Percentiles rank a stretch among this genome's conserved stretches.
These are phyloP conservation scores for Pinctada fucata DNA, from an alignment of 2,888 invertebrate species.

Conservation along the genomic window DNA sequence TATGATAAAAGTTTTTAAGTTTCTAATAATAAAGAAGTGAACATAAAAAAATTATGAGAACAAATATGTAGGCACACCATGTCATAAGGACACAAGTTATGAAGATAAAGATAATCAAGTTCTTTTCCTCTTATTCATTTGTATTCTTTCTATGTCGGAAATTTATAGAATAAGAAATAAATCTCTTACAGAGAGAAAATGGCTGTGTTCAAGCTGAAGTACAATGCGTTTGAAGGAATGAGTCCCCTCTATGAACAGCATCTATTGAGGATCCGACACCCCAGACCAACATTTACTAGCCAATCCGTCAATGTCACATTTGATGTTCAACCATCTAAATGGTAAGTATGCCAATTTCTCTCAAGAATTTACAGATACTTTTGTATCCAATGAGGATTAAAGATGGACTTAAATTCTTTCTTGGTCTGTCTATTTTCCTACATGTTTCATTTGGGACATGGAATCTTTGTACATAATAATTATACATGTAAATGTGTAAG, in stretches of 20 bases:
- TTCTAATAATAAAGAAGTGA: too few species aligned
- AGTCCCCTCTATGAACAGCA: slow-evolving; percentile 53
- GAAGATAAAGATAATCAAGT: too few species aligned
- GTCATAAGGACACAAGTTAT: too few species aligned
- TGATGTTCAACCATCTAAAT: slow-evolving; percentile 56
- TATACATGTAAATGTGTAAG: too few species aligned
- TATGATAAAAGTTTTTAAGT: too few species aligned
- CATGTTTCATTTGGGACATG: too few species aligned
- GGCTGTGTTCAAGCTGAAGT: slow-evolving; percentile 52
- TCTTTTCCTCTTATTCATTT: too few species aligned
- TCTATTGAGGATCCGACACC: slow-evolving; percentile 34
- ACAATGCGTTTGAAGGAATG: slow-evolving; percentile 46
- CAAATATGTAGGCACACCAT: too few species aligned
- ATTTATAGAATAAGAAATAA: not conserved
- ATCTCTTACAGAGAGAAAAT: slow-evolving; percentile 47
- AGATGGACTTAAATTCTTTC: not conserved
- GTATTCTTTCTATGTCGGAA: too few species aligned
- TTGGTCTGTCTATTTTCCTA: too few species aligned
- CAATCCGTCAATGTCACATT: slow-evolving; percentile 45
- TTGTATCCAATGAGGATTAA: not conserved
- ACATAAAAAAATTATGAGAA: too few species aligned
- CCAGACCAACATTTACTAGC: slow-evolving; percentile 43
- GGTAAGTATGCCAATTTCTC: slow-evolving; percentile 37
- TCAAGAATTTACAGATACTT: not conserved
- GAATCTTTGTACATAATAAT: too few species aligned